Base-by-base conservation (phyloP, 1,140 invertebrate genomes). In the Mactra quadrangularis region DNA sequence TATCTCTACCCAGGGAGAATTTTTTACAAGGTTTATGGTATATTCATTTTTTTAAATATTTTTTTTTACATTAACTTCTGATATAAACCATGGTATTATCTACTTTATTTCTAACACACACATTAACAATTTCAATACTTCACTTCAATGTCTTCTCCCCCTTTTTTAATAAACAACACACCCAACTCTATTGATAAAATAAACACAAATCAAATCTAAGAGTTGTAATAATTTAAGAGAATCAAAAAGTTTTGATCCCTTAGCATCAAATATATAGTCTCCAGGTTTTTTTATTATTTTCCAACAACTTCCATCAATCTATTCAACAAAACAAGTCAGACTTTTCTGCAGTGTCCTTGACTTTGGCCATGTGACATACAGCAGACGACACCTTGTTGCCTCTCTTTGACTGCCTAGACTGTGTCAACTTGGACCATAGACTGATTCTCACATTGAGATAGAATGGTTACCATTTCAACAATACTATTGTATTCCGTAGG, bases 261-360 rank as follows among this genome's bases (percentile, higher is more conserved):
- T n/a, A n/a, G n/a, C 70, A 72, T 41, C 53, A 72, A 33, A 72
- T 57, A 35, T 33, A 31, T 13, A 33, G 25, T 55, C 50, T 31
- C 41, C 50, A 72, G 27, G 6, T 55, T 55, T 27, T 55, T n/a
- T n/a, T 33, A 22, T 35, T 71, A 31, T 13, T 15, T 33, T 45
- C 70, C 70, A 72, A 72, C 70, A 72, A 72, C 70, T 72, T 72
- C 70, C 70, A 72, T 25, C 22, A 29, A 55, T 17, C 4, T 35
- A 3, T 13, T 62, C 59, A 27, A 55, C 50, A 55, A 55, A n/a
- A 55, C 2, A 52, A 71, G 19, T 17, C 25, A 22, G 52, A 15
- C 74, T n/a, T 33, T 31, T 62, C 74, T 62, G 74, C 74, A 76
- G 74, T 76, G 74, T 76, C 35, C 45, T 50, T 68, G 64, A 68